phyloP scores from a whole-genome alignment of 2,797 vertebrate species.

The Lindbergichthys nudifrons region DNA sequence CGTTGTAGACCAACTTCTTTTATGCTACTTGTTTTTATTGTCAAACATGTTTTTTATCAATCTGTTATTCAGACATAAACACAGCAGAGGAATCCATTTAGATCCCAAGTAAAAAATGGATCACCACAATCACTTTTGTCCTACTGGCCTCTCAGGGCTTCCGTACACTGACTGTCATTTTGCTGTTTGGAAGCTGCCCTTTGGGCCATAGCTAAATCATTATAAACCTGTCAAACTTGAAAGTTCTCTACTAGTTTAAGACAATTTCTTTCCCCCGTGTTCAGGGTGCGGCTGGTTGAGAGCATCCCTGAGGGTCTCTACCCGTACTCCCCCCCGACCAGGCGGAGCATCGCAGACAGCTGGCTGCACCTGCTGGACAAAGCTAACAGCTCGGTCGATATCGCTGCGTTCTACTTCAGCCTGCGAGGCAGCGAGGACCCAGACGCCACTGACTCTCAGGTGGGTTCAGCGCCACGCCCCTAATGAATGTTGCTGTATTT shows the following conservation, averaged over 20 bases:
- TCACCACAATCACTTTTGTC: too few species aligned
- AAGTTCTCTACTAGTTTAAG: neutral
- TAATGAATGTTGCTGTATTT: neutral
- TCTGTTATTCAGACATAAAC: too few species aligned
- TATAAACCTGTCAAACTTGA: neutral
- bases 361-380: constrained; percentile 81
- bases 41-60: too few species aligned
- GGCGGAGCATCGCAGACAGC: constrained; percentile 76
- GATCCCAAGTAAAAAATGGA: too few species aligned
- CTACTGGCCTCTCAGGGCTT: too few species aligned
- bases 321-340: constrained; percentile 26
- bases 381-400: constrained; percentile 80
- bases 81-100: too few species aligned
- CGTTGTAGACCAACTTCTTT: too few species aligned
- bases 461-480: neutral
- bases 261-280: neutral
- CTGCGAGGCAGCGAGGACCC: constrained; percentile 63
- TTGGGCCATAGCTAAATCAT: neutral
- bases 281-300: constrained; percentile 84
- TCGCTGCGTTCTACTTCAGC: constrained; percentile 86
- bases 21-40: too few species aligned
- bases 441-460: constrained; percentile 69
- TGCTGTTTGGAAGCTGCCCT: neutral
- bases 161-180: neutral
- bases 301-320: constrained; percentile 82